Conservation (phyloP, 2,888 invertebrate species). For the Nomada fabriciana region DNA sequence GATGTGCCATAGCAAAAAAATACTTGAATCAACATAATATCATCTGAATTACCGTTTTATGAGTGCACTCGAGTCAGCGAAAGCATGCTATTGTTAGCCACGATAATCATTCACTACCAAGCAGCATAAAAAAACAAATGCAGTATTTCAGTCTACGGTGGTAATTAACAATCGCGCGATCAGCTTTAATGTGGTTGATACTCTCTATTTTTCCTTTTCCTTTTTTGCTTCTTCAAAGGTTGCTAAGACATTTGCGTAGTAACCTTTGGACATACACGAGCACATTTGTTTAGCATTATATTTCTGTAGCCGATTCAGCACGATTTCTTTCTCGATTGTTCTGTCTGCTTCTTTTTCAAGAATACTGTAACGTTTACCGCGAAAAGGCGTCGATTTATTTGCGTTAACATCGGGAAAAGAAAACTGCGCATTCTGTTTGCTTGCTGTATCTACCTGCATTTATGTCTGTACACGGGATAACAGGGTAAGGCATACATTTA, state of each 20-base stretch:
- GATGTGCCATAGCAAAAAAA: too few species aligned
- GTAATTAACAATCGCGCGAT: not conserved
- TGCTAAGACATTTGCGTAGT: not conserved
- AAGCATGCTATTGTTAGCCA: too few species aligned
- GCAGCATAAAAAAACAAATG: too few species aligned
- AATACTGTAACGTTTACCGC: not conserved
- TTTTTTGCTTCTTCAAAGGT: not conserved
- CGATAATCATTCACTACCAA: too few species aligned
- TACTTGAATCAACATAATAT: too few species aligned
- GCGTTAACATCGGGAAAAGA: not conserved
- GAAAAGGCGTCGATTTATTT: not conserved
- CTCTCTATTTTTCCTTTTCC: not conserved
- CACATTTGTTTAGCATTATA: slow-evolving; percentile 2
- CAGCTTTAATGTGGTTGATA: not conserved
- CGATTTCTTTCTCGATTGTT: not conserved
- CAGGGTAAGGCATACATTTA: too few species aligned
- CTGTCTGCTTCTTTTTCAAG: not conserved
- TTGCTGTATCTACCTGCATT: not conserved
- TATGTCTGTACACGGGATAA: too few species aligned
- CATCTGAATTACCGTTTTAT: too few species aligned
- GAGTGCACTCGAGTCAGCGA: too few species aligned
- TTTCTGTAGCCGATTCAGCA: not conserved
- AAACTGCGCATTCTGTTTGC: not conserved
- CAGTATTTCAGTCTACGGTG: too few species aligned
- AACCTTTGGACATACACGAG: not conserved